Evolutionary conservation across 2,113 vertebrate species (phyloP).

Genomic region (Rafetus swinhoei): DNA sequence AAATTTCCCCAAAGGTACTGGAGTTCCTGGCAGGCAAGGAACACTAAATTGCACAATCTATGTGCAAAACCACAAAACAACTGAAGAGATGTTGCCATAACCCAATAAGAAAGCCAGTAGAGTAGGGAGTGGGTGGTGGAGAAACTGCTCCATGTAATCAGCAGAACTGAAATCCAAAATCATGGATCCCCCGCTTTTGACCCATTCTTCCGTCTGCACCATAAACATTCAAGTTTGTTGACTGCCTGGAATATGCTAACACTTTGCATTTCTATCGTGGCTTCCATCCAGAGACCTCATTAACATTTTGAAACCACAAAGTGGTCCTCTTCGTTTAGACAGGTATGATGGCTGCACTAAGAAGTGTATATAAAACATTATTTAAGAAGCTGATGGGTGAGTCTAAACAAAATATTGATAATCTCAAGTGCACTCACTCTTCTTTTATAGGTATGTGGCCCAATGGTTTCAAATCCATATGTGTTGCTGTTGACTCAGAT

Average conservation of each 20-base stretch:
- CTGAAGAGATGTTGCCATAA: not conserved
- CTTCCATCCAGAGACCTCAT: not conserved
- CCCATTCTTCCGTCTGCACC: not conserved
- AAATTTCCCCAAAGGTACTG: not conserved
- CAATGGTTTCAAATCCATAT: not conserved
- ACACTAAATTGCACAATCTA: accelerated
- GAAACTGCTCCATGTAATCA: not conserved
- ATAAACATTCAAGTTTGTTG: not conserved
- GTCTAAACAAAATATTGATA: not conserved
- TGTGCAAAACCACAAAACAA: not conserved
- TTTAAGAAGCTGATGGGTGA: accelerated
- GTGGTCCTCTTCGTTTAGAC: not conserved
- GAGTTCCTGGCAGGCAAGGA: not conserved
- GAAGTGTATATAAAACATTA: not conserved
- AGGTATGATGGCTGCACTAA: accelerated
- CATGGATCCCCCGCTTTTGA: not conserved
- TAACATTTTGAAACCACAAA: not conserved
- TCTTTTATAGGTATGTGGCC: not conserved
- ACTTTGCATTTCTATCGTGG: not conserved
- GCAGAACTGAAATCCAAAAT: conserved; percentile 6
- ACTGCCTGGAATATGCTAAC: not conserved
- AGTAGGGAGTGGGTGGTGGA: not conserved
- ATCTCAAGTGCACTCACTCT: not conserved
- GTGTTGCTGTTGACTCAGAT: not conserved
- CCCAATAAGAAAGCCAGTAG: not conserved